Evolutionary conservation across 2,888 invertebrate species (phyloP), one percentile per base, ranked within the genome.

Genomic region (Isoperla grammatica): DNA sequence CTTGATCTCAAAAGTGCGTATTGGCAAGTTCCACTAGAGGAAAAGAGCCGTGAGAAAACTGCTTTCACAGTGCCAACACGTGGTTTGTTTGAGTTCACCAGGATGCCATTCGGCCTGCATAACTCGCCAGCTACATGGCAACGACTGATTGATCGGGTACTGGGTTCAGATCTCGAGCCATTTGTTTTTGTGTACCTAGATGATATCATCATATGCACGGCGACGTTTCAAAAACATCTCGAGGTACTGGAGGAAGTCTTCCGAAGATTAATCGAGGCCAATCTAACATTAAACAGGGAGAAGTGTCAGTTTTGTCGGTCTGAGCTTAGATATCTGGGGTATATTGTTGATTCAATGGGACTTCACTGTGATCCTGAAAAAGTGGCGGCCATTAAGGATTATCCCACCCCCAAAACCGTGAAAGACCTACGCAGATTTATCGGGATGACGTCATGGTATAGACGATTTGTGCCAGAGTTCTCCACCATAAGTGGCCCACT

Each of bases 101-200:
- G 78, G 15, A 77, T 75, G 55, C 78, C 78, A 59, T 79, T 71
- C 63, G 71, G 70, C 1, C 56, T 70, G 3, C 65, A 66, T 53
- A 64, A 65, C 40, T 68, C 69, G 0, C 66, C 67, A 1, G 68
- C 68, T 8, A 69, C 69, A 0, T 70, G 68, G 48, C 68, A 70
- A 54, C 48, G 69, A 1, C 57, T 70, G 19, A 60, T 71, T 56
- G 68, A 70, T 46, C 43, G 20, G 1, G 55, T 70, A 5, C 65
- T 70, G 3, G 67, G 67, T 2, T 67, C 68, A 1, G 67, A 70
- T 35, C 46, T 69, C 48, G 67, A 69, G 40, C 65, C 64, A 4
- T 29, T 56, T 8, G 61, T 62, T 2, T 58, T 58, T 50, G 53
- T 65, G 17, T 69, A 67, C 60, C 45, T 68, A n/a, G 67, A 68